These are phyloP conservation scores for Stercorarius parasiticus DNA, from an alignment of 2,113 vertebrate genomes.

Conservation along the genomic window DNA sequence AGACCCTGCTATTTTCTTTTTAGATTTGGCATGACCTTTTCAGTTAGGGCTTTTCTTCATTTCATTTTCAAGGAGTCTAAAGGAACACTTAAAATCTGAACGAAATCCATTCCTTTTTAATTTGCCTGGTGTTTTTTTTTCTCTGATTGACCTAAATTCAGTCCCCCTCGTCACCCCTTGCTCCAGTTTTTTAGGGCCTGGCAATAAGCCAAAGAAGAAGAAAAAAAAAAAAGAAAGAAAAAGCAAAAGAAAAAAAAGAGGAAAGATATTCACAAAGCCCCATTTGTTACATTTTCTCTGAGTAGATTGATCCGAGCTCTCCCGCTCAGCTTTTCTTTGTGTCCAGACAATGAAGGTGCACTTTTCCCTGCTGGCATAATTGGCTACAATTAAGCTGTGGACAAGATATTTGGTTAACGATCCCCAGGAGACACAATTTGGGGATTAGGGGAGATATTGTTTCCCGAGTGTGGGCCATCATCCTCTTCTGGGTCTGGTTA, in stretches of 20 bases:
- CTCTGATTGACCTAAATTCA: constrained; percentile 30
- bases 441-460: not conserved
- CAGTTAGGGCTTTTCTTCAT: not conserved
- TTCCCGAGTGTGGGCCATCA: not conserved
- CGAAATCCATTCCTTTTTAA: not conserved
- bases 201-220: not conserved
- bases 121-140: not conserved
- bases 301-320: not conserved
- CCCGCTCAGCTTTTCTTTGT: not conserved
- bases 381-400: constrained; percentile 21
- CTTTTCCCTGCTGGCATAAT: not conserved
- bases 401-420: constrained; percentile 22
- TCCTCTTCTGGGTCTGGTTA: not conserved
- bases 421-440: constrained; percentile 29
- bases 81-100: not conserved
- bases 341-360: not conserved
- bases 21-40: not conserved
- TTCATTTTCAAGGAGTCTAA: constrained; percentile 13
- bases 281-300: not conserved
- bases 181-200: not conserved
- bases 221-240: no score
- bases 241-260: fast-evolving
- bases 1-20: not conserved
- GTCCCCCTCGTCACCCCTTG: not conserved
- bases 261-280: not conserved